A percentile compares a stretch with the other conserved stretches of the same genome.
Conservation (phyloP, 1,140 invertebrate species). For the Drosophila mayri region DNA sequence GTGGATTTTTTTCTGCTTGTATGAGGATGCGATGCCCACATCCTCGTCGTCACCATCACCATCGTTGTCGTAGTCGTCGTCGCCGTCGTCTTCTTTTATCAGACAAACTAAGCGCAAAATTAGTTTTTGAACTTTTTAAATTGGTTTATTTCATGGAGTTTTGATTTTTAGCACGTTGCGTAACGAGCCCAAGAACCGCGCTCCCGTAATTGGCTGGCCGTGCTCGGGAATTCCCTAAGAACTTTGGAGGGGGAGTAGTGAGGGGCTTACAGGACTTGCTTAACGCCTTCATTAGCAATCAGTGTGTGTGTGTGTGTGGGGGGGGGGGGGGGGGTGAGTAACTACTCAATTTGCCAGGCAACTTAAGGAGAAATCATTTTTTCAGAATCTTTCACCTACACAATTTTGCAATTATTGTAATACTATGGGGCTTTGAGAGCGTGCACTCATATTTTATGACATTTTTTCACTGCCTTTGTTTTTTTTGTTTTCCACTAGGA, state of each 20-base stretch:
- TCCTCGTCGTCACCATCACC: background rate
- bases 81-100: constrained; percentile 75
- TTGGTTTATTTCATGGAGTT: constrained; percentile 84
- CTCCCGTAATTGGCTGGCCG: constrained; percentile 73
- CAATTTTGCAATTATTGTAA: constrained; percentile 82
- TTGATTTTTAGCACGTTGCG: constrained; percentile 84
- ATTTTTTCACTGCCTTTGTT: constrained; percentile 45
- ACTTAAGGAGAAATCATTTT: constrained; percentile 75
- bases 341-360: constrained; percentile 77
- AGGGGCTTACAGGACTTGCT: constrained; percentile 42
- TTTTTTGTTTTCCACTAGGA: constrained; percentile 27
- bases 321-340: no score
- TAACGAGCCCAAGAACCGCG: constrained; percentile 76
- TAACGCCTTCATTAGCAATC: constrained; percentile 76
- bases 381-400: constrained; percentile 68
- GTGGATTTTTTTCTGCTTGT: constrained; percentile 37
- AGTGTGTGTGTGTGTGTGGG: constrained; percentile 16
- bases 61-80: constrained; percentile 38
- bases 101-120: constrained; percentile 84
- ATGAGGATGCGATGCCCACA: constrained; percentile 39
- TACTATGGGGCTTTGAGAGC: constrained; percentile 48
- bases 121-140: constrained; percentile 84
- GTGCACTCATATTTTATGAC: constrained; percentile 64
- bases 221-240: constrained; percentile 44
- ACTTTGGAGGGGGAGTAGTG: constrained; percentile 7